Base-by-base conservation (phyloP, 2,113 vertebrate genomes). In the Coracopsis vasa region DNA sequence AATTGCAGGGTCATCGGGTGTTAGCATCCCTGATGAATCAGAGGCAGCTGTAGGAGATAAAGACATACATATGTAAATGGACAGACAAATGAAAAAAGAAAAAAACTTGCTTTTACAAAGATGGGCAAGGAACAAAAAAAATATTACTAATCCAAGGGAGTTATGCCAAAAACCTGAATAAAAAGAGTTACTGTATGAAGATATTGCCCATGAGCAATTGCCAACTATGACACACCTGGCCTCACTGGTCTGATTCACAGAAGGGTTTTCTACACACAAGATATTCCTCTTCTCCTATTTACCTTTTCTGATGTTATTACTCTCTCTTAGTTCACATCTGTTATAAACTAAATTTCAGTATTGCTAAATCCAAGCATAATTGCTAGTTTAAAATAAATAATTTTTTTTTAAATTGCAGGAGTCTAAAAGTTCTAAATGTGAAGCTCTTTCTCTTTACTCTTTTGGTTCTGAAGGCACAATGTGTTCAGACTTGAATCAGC, bases 321-420 rank as follows among this genome's bases (percentile, higher is more conserved):
- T 41, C 44, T 53, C 58, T 70, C 50, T 73, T 69, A 31, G 10
- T 37, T 86, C 67, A 41, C 3, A 0, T 18, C n/a, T 83, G 21
- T 37, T 70, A 66, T 7, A 87, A 87, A 80, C 14, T 37, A 28
- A 42, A 61, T 70, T 44, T 62, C 67, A 80, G 25, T 23, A 54
- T 25, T 29, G 37, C 28, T 44, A 91, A 73, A 65, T 27, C 17
- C 71, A 77, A 54, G 27, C 25, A 42, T 5, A 80, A 48, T 18
- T 62, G 61, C 17, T 23, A 45, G 70, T 15, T 23, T 13, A 35
- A 66, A 79, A 84, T 12, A 71, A 84, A 84, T 10, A 79, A 84
- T 33, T 33, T 20, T 37, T 64, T 74, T 2, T 0, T 6, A 41
- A 72, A 66, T 10, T 0, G 8, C 33, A 29, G 21, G 14, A 56